A percentile compares a stretch with the other conserved stretches of the same genome.
Conservation (phyloP, 1,140 invertebrate species). For the Drosophila guanche region DNA sequence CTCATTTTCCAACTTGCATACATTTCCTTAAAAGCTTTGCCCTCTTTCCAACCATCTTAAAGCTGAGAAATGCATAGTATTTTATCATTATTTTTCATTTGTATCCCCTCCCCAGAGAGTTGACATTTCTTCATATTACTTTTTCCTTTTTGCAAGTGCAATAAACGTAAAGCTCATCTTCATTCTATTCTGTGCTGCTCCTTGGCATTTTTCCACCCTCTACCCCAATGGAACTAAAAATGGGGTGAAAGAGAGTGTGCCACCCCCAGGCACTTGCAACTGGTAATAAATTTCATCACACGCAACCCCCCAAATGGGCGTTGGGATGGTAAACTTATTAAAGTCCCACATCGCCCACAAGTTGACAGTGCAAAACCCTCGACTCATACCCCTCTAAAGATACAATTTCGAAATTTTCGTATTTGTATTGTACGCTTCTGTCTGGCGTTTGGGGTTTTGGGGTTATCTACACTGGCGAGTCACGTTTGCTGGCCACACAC, state of each 20-base stretch:
- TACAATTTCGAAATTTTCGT: slow-evolving; percentile 10
- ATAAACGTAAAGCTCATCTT: slow-evolving; percentile 17
- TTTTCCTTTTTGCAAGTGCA: slow-evolving; percentile 25
- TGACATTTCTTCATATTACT: slow-evolving; percentile 15
- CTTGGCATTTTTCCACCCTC: slow-evolving; percentile 16
- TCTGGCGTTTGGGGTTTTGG: slow-evolving; percentile 1
- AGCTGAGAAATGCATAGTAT: neutral
- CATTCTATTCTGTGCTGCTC: neutral
- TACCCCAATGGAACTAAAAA: neutral
- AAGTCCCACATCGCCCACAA: slow-evolving; percentile 4
- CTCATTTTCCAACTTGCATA: too few relatives aligned
- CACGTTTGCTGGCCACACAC: slow-evolving; percentile 17
- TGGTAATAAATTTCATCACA: slow-evolving; percentile 20
- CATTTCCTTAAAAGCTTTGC: too few relatives aligned
- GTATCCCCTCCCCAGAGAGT: neutral
- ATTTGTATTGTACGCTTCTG: slow-evolving; percentile 3
- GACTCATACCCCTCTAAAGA: neutral
- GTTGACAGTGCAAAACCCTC: neutral
- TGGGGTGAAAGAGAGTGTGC: slow-evolving; percentile 12
- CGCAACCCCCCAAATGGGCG: slow-evolving; percentile 17
- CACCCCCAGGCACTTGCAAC: slow-evolving; percentile 25
- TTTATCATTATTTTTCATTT: slow-evolving; percentile 1
- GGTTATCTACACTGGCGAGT: slow-evolving; percentile 18
- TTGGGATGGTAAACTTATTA: slow-evolving; percentile 10
- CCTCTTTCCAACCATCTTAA: neutral